Base-by-base conservation (phyloP, 2,113 vertebrate genomes). In the Atrichornis clamosus region DNA sequence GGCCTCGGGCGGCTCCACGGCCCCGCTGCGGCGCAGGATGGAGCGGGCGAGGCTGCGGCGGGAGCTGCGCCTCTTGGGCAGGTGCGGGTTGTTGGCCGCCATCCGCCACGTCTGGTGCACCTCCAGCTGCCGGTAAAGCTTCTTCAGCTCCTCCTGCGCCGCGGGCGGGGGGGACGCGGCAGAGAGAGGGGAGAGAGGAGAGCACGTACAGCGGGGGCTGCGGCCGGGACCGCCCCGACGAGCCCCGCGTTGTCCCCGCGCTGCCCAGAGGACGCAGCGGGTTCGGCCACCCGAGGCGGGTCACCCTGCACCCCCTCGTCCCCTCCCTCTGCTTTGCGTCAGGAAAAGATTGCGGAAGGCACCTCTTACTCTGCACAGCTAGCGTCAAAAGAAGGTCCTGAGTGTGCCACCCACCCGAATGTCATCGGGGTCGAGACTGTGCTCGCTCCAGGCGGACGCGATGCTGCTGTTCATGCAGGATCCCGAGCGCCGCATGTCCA, bases 91-190 rank as follows among this genome's bases (percentile, higher is more conserved):
- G 97, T 98, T 98, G 72, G 97, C 92, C 0, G 98, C 95, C 99
- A 99, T 99, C 96, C 98, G 98, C 96, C 99, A 98, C 28, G 98
- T 98, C 97, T 99, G 99, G 92, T 99, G 98, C 80, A 98, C 97
- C 97, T 99, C 99, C 78, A 99, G 97, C 97, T 99, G 99, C 53
- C 97, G 82, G 78, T 99, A 99, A 70, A 99, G 98, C 97, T 99
- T 99, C 98, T 99, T 99, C 93, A 99, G 96, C 97, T 99, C 99
- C 42, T 99, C 99, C 99, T 99, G 87, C 13, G 30, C 84, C 69
- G 41, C 16, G 60, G 62, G 69, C 83, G 27, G 16, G 6, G 77
- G 47, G 58, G 6, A 47, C 17, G 14, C 1, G 33, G 91, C 46
- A 28, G 69, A 81, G 44, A 60, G 79, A 69, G 82, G 47, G 33